Conservation (phyloP, 1,140 invertebrate genomes). For the Neodiprion pinetum region DNA sequence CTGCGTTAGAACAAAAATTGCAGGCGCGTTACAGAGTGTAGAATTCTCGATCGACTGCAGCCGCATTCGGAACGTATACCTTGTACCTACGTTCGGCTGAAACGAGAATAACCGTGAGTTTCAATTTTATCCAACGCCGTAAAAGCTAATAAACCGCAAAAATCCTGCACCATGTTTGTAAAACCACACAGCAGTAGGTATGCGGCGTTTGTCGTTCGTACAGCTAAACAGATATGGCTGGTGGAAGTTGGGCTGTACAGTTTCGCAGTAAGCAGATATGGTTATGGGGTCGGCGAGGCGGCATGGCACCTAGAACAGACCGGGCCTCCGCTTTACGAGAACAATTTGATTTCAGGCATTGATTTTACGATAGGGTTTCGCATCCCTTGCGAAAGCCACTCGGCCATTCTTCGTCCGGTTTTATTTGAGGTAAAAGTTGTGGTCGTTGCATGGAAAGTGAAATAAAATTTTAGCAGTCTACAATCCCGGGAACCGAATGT, state of each 20-base stretch:
- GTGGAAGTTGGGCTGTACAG: neutral
- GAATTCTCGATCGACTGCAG: neutral
- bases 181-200: conserved; percentile 36
- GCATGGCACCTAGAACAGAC: neutral
- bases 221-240: neutral
- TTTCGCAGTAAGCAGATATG: neutral
- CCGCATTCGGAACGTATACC: neutral
- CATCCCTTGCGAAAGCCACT: neutral
- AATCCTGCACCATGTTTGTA: conserved; percentile 32
- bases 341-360: conserved; percentile 39
- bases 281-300: neutral
- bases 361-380: conserved; percentile 48
- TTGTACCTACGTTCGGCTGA: too few relatives aligned
- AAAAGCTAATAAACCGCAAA: conserved; percentile 44
- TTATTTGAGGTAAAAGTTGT: conserved; percentile 41
- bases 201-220: neutral
- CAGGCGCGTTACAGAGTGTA: neutral
- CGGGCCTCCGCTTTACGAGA: conserved; percentile 33
- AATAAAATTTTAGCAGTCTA: conserved; percentile 39
- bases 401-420: neutral
- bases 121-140: conserved; percentile 13
- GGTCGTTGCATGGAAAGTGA: conserved; percentile 36
- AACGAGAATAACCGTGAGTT: neutral
- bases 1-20: neutral
- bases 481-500: conserved; percentile 9